A percentile compares a stretch with the other conserved stretches of the same genome.
phyloP scores from a whole-genome alignment of 2,888 invertebrate genomes.

The Torymus aiolomorphi region DNA sequence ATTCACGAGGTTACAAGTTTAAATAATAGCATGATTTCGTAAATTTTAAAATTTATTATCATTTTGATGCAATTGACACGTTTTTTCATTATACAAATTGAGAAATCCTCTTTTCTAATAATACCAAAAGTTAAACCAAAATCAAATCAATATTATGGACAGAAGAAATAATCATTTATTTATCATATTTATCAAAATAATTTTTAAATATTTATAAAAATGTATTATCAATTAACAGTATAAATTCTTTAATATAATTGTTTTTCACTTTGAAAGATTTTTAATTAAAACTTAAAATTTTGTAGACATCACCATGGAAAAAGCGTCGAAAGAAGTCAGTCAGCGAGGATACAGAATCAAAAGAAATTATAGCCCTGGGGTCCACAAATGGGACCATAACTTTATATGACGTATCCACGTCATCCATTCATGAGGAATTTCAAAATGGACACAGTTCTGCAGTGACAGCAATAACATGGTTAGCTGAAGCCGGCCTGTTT shows the following conservation, averaged over 20 bases:
- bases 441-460: conserved; percentile 76
- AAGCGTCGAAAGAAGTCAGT: conserved; percentile 76
- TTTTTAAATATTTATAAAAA: too few species aligned
- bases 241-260: conserved; percentile 3
- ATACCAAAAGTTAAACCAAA: too few species aligned
- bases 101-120: too few species aligned
- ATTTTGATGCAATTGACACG: too few species aligned
- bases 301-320: conserved; percentile 76
- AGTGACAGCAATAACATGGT: conserved; percentile 79
- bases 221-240: neutral
- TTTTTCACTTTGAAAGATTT: neutral
- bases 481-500: conserved; percentile 76
- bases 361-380: conserved; percentile 83
- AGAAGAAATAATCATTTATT: too few species aligned
- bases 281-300: conserved; percentile 58
- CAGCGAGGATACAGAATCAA: conserved; percentile 68
- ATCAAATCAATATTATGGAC: too few species aligned
- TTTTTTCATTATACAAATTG: too few species aligned
- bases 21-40: too few species aligned
- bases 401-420: conserved; percentile 79
- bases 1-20: too few species aligned
- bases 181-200: too few species aligned
- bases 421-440: conserved; percentile 72
- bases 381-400: conserved; percentile 84
- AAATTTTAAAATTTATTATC: too few species aligned